phyloP scores from a whole-genome alignment of 2,888 invertebrate species.

The Halictus ligatus region DNA sequence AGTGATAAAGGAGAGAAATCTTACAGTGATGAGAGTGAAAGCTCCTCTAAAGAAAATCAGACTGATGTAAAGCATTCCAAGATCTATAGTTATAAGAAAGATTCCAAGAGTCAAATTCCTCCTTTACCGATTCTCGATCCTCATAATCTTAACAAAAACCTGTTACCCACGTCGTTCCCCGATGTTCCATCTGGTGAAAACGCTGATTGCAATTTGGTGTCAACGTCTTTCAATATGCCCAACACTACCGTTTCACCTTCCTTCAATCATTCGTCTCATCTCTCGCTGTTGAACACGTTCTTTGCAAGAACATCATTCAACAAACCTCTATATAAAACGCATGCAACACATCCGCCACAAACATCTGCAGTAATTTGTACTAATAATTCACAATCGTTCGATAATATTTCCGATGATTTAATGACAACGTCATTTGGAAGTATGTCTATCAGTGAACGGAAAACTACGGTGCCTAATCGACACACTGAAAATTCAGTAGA shows the following conservation, averaged over 20 bases:
- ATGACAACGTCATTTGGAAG: constrained; percentile 73
- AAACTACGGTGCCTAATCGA: constrained; percentile 36
- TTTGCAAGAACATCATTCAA: constrained; percentile 69
- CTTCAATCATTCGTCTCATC: constrained; percentile 65
- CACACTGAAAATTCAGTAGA: constrained; percentile 38
- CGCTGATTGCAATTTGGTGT: constrained; percentile 73
- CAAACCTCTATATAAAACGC: constrained; percentile 59
- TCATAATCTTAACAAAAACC: constrained; percentile 66
- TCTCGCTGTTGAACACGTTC: constrained; percentile 57
- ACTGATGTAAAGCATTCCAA: constrained; percentile 79
- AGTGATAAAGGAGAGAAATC: constrained; percentile 83
- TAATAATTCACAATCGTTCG: constrained; percentile 52
- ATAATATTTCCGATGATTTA: constrained; percentile 65
- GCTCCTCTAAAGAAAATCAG: constrained; percentile 75
- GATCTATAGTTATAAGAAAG: constrained; percentile 83
- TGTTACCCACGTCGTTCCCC: constrained; percentile 70
- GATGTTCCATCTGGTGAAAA: constrained; percentile 64
- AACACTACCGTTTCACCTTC: constrained; percentile 54
- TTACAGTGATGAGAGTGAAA: constrained; percentile 81
- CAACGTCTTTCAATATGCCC: constrained; percentile 75
- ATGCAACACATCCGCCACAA: constrained; percentile 41
- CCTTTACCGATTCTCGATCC: constrained; percentile 76
- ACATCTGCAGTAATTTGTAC: constrained; percentile 40
- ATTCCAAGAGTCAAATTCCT: constrained; percentile 82
- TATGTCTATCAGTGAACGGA: constrained; percentile 61